Evolutionary conservation across 2,113 vertebrate genomes (phyloP).

Genomic region (Ceyx melanurus): DNA sequence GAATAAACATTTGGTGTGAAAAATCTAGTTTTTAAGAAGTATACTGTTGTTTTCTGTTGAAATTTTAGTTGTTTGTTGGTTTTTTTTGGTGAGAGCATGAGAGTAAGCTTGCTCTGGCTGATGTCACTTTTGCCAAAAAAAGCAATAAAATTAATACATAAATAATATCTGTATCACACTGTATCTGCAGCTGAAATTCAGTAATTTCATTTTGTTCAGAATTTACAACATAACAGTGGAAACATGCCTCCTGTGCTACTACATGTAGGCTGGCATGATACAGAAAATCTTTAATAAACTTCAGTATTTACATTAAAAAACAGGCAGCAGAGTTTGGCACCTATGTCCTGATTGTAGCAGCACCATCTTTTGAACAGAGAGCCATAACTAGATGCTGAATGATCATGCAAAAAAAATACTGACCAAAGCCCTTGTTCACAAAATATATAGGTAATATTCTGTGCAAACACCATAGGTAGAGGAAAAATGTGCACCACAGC

Average conservation of each 20-base stretch:
- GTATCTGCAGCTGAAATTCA: not conserved
- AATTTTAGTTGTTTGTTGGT: not conserved
- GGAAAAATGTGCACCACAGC: not conserved
- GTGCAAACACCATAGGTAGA: not conserved
- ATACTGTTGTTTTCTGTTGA: not conserved
- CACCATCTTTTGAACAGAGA: not conserved
- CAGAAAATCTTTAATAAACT: not conserved
- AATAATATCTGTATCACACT: not conserved
- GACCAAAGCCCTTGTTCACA: not conserved
- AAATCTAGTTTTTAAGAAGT: not conserved
- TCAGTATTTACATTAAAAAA: not conserved
- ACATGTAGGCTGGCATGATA: fast-evolving
- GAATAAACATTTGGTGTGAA: not conserved
- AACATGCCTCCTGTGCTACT: not conserved
- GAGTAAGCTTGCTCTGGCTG: not conserved
- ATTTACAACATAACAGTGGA: not conserved
- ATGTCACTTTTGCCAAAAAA: not conserved
- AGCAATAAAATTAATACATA: not conserved
- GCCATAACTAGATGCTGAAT: not conserved
- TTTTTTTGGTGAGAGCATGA: not conserved
- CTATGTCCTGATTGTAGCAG: not conserved
- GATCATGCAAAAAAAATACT: not conserved
- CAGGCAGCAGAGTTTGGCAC: not conserved
- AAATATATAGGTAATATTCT: not conserved
- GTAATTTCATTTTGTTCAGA: not conserved